Evolutionary conservation across 2,797 vertebrate species (phyloP), one percentile per base, ranked within the genome.

Genomic region (Pseudomugil tenellus): DNA sequence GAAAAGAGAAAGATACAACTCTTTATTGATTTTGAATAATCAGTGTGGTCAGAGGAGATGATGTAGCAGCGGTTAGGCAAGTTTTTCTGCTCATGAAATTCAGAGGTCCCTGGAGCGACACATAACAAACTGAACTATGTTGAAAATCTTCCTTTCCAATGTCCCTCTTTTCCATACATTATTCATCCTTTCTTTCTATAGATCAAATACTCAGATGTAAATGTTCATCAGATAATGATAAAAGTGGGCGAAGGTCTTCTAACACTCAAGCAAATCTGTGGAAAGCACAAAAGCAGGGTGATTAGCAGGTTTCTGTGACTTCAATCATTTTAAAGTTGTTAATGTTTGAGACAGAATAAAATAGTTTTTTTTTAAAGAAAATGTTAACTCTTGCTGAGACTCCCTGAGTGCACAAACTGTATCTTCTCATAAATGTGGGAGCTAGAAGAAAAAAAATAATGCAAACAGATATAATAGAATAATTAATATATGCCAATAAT

Each of bases 21-120:
- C 89, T 86, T 96, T 97, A 97, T 95, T 96, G 96, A 97, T 96
- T 93, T 90, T 93, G 95, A 89, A 95, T 96, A 95, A 95, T 94
- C 93, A 95, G 84, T 80, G 70, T 91, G 79, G 90, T 93, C 85
- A 91, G 93, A 88, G 88, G 85, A 94, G 72, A 87, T 84, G 65
- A 83, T 31, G 49, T 77, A 86, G 71, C 83, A 86, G 70, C 73
- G 81, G 84, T 87, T 72, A 87, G 73, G 72, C 63, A 64, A 76
- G 72, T 59, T 85, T 81, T 83, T 84, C 86, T 90, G 91, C 87
- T 92, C 90, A 90, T 90, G 86, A 93, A 94, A 94, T 84, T 85
- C 82, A 73, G 63, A 81, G 81, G 79, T 86, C 88, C 83, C 92
- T 87, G 87, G 90, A 94, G 89, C 84, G 74, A 91, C 90, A 94